phyloP scores from a whole-genome alignment of 2,888 invertebrate genomes.

The Physocephala rufipes region DNA sequence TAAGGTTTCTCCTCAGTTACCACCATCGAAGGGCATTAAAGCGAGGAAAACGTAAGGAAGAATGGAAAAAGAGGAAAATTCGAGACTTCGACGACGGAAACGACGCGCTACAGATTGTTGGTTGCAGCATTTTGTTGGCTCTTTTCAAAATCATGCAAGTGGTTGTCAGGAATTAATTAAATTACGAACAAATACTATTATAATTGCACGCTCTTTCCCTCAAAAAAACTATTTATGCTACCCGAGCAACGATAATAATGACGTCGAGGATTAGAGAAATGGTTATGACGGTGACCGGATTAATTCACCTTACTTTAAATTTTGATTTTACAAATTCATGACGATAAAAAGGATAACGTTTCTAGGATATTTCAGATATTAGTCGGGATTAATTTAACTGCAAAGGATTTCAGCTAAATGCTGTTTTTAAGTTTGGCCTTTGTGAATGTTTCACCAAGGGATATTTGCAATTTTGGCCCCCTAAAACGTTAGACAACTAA shows the following conservation, averaged over 20 bases:
- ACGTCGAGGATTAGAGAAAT: too few relatives aligned
- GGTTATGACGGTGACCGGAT: background rate
- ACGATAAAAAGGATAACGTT: background rate
- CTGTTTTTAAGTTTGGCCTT: too few relatives aligned
- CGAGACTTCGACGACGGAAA: slow-evolving; percentile 30
- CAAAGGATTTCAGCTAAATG: too few relatives aligned
- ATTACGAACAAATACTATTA: background rate
- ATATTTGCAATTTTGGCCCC: too few relatives aligned
- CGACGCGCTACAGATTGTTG: too few relatives aligned
- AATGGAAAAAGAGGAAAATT: background rate
- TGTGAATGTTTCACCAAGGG: too few relatives aligned
- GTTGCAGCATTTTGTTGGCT: slow-evolving; percentile 4
- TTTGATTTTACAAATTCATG: background rate
- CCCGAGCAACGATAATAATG: too few relatives aligned
- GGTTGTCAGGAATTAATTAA: slow-evolving; percentile 6
- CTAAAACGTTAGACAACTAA: too few relatives aligned
- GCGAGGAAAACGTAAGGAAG: background rate
- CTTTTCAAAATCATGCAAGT: slow-evolving; percentile 29
- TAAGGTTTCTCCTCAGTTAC: background rate
- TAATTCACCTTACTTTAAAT: background rate
- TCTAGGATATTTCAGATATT: too few relatives aligned
- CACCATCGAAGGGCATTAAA: background rate
- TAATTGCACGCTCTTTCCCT: background rate
- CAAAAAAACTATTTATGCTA: background rate
- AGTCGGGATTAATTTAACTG: too few relatives aligned